Percentiles rank a stretch among this genome's conserved stretches.
Conservation (phyloP, 2,888 invertebrate genomes). For the Tipula unca region DNA sequence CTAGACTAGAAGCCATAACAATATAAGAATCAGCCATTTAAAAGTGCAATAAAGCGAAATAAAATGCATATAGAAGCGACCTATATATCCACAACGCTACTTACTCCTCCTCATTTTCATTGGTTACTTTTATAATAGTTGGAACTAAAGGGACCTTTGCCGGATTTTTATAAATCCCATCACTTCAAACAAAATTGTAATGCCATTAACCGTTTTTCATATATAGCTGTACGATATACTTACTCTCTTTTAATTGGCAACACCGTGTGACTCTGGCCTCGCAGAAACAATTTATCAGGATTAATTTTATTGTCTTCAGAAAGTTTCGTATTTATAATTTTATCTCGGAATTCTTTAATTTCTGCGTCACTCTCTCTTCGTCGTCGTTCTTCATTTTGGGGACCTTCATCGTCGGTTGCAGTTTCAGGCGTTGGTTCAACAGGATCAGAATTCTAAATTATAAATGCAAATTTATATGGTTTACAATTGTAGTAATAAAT, state of each 20-base stretch:
- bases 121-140: not conserved
- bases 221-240: conserved; percentile 31
- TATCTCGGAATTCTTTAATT: not conserved
- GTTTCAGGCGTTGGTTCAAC: conserved; percentile 29
- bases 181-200: not conserved
- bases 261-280: conserved; percentile 38
- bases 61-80: not conserved
- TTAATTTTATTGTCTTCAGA: conserved; percentile 28
- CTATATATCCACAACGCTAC: not conserved
- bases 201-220: not conserved
- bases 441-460: conserved; percentile 41
- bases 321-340: conserved; percentile 8
- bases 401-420: not conserved
- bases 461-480: not conserved
- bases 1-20: not conserved
- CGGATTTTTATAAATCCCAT: not conserved
- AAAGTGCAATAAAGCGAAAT: not conserved
- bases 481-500: not conserved
- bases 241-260: conserved; percentile 37
- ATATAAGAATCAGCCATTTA: not conserved
- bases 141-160: not conserved
- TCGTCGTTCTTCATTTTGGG: not conserved
- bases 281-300: conserved; percentile 28
- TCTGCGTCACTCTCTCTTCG: not conserved
- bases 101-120: conserved; percentile 8